phyloP scores from a whole-genome alignment of 1,140 invertebrate genomes.

The Fopius arisanus region DNA sequence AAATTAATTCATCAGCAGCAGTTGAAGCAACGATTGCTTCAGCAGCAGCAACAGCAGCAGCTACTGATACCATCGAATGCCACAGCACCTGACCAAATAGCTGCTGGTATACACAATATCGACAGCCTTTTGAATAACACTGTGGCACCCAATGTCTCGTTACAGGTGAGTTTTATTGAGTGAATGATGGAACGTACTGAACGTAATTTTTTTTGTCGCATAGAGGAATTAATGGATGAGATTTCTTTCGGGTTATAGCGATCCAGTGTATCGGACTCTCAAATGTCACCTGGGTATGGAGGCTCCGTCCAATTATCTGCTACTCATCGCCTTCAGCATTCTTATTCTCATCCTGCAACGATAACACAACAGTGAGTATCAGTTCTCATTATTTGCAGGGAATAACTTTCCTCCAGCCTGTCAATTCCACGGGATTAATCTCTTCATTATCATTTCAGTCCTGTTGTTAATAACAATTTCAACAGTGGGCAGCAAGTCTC shows the following conservation, averaged over 20 bases:
- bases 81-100: conserved; percentile 69
- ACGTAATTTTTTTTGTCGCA: not conserved
- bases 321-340: conserved; percentile 61
- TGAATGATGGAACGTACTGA: not conserved
- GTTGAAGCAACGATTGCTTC: conserved; percentile 58
- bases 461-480: conserved; percentile 60
- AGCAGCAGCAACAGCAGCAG: conserved; percentile 78
- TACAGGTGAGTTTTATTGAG: conserved; percentile 62
- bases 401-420: too few relatives aligned
- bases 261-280: conserved; percentile 75
- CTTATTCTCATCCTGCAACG: conserved; percentile 61
- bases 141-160: conserved; percentile 82
- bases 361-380: conserved; percentile 59
- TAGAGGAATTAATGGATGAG: not conserved
- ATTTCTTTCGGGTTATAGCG: conserved; percentile 63
- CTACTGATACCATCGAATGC: conserved; percentile 73
- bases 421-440: too few relatives aligned
- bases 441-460: conserved; percentile 39
- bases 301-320: conserved; percentile 64
- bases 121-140: conserved; percentile 80
- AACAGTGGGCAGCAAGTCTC: conserved; percentile 60
- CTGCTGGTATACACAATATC: conserved; percentile 75
- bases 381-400: not conserved
- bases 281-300: conserved; percentile 74
- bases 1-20: conserved; percentile 58